Evolutionary conservation across 2,797 vertebrate species (phyloP).

Genomic region (Lindbergichthys nudifrons): DNA sequence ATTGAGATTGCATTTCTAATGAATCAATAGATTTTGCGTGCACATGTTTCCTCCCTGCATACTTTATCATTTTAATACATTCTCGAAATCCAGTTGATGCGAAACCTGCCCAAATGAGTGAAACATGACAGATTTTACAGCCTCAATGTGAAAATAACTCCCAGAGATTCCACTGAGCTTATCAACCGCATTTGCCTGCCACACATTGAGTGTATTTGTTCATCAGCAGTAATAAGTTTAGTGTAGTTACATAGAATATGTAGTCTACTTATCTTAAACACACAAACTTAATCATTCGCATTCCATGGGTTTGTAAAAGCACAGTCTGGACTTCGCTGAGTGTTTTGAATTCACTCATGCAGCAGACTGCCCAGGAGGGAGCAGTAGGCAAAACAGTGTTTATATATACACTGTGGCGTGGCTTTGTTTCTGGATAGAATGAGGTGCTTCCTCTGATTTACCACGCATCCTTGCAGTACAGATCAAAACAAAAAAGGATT

Average conservation of each 20-base stretch:
- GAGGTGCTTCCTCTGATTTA: neutral
- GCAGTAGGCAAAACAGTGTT: slow-evolving; percentile 36
- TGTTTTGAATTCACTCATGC: slow-evolving; percentile 20
- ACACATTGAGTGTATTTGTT: neutral
- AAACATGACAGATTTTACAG: neutral
- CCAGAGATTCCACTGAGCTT: neutral
- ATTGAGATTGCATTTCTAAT: neutral
- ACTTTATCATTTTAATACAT: neutral
- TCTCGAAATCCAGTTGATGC: neutral
- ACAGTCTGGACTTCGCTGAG: slow-evolving; percentile 17
- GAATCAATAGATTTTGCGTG: neutral
- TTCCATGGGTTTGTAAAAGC: slow-evolving; percentile 23
- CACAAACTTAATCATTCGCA: neutral
- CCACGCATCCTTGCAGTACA: neutral
- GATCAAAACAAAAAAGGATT: neutral
- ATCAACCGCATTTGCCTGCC: neutral
- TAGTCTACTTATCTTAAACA: neutral
- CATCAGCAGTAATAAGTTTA: neutral
- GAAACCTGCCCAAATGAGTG: neutral
- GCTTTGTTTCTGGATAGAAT: neutral
- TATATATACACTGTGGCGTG: slow-evolving; percentile 1
- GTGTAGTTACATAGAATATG: neutral
- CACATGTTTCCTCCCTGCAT: neutral
- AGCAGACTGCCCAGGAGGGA: neutral
- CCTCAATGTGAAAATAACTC: neutral